Conservation (phyloP, 2,113 vertebrate species). For the Naja naja region DNA sequence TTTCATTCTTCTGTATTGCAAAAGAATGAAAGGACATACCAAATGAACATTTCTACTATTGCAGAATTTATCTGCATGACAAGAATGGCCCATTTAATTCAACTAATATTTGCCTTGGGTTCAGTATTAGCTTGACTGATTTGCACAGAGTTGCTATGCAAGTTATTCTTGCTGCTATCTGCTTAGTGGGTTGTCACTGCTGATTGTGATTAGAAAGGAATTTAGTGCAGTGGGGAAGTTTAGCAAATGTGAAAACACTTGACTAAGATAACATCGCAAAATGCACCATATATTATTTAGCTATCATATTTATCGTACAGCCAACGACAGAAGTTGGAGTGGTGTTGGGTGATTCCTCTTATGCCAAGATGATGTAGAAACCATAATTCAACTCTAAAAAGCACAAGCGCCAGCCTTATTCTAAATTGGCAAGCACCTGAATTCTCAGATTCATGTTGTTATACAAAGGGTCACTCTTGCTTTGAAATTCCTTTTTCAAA, state of each 20-base stretch:
- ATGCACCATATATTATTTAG: background rate
- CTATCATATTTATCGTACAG: background rate
- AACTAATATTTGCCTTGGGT: fast-evolving
- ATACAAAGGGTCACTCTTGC: background rate
- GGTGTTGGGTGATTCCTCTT: background rate
- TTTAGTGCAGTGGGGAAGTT: fast-evolving
- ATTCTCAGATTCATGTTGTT: background rate
- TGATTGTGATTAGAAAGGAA: background rate
- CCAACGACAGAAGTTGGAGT: background rate
- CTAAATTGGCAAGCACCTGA: background rate
- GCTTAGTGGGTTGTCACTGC: background rate
- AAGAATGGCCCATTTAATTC: fast-evolving
- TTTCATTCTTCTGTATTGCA: fast-evolving
- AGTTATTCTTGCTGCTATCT: fast-evolving
- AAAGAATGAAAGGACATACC: background rate
- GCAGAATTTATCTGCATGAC: background rate
- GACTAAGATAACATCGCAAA: background rate
- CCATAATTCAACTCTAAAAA: background rate
- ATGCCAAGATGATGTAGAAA: background rate
- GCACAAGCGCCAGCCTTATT: background rate
- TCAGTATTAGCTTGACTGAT: background rate
- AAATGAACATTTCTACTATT: background rate
- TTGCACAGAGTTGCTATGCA: background rate
- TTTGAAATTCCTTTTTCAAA: background rate
- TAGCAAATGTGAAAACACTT: background rate